Base-by-base conservation (phyloP, 1,140 invertebrate genomes). In the Riptortus pedestris region DNA sequence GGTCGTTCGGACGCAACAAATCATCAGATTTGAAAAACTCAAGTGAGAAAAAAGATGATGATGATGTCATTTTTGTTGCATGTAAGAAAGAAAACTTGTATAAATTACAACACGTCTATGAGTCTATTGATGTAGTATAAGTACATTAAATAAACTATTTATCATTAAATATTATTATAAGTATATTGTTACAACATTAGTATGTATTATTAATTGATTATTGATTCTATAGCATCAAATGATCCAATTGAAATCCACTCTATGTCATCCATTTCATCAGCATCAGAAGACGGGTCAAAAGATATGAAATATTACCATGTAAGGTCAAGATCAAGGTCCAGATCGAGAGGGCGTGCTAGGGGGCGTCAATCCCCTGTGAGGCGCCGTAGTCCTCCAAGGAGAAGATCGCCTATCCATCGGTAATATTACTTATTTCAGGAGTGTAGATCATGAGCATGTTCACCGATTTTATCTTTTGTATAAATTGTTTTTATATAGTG, bases 261-360 rank as follows among this genome's bases (percentile, higher is more conserved):
- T 1, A 27, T 62, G 33, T 62, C 60, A 16, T 62, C 60, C 4
- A 48, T 62, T 22, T 62, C 60, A 2, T 60, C 63, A 14, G 57
- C 16, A 5, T 64, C 62, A 1, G 27, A 47, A 5, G 29, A 60
- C 4, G 28, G 5, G 3, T 29, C 26, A 38, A 31, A 29, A 9
- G 18, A 29, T 2, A 18, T 18, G 7, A 33, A 26, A n/a, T 9
- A 14, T 16, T 11, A 31, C 28, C 2, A 59, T 20, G 38, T 58
- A 29, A 43, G 57, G 9, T 47, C 38, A 2, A 60, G 57, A 31
- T 66, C 65, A 18, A 55, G 60, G 29, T 60, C 55, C 22, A 59
- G 55, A 4, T 57, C 60, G 16, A 1, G 43, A 31, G 52, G 47
- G 1, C 45, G 51, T 20, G 63, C 52, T 33, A 64, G 43, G 47